Percentiles rank a stretch among this genome's conserved stretches.
phyloP scores from a whole-genome alignment of 2,113 vertebrate species.

The Myanophis thanlyinensis region DNA sequence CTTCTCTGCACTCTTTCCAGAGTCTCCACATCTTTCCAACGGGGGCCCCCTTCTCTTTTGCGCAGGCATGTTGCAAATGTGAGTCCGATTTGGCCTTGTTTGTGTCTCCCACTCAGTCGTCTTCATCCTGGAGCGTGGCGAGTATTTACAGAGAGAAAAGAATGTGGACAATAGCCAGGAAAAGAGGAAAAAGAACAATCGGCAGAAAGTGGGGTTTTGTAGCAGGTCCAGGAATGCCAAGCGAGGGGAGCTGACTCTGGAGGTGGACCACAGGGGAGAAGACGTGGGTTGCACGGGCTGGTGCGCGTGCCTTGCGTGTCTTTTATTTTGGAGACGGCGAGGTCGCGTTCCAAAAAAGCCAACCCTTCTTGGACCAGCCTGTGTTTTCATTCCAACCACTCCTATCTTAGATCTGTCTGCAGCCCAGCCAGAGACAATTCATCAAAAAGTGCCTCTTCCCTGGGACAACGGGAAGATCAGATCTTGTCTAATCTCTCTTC shows the following conservation, averaged over 20 bases:
- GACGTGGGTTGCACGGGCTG: constrained; percentile 10
- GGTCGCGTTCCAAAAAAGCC: constrained; percentile 12
- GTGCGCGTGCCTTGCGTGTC: constrained; percentile 21
- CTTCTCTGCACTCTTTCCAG: not conserved
- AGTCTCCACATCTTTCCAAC: not conserved
- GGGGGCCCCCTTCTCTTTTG: not conserved
- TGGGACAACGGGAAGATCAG: constrained; percentile 32
- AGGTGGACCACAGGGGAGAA: constrained; percentile 2
- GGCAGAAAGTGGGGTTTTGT: constrained; percentile 60
- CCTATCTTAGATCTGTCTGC: not conserved
- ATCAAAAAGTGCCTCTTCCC: not conserved
- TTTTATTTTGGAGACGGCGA: constrained; percentile 43
- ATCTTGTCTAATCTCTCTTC: constrained; percentile 34
- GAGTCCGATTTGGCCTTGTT: constrained; percentile 32
- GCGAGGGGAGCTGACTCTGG: constrained; percentile 41
- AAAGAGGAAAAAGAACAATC: constrained; percentile 67
- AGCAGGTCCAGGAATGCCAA: constrained; percentile 48
- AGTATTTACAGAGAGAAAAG: constrained; percentile 53
- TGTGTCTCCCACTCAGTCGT: not conserved
- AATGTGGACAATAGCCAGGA: constrained; percentile 62
- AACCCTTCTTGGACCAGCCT: not conserved
- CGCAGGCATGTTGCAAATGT: constrained; percentile 43
- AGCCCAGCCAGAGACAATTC: not conserved
- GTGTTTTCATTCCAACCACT: not conserved
- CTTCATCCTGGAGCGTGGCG: constrained; percentile 19